Evolutionary conservation across 2,888 invertebrate species (phyloP).

Genomic region (Limnephilus marmoratus): DNA sequence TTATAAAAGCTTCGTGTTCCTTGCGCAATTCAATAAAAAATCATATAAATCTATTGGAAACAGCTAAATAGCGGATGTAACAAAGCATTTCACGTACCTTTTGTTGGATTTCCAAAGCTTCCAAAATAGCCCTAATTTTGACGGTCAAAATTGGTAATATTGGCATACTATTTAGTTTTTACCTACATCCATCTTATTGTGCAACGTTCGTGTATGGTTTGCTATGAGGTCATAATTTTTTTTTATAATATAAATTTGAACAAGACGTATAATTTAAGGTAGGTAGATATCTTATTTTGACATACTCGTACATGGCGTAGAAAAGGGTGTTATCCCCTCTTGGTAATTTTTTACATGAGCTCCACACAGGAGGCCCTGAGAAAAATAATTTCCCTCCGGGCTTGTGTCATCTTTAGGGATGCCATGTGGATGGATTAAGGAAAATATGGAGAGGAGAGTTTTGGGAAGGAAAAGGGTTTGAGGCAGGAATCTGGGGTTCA

Average conservation of each 20-base stretch:
- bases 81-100: background rate
- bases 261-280: too few relatives aligned
- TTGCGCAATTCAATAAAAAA: background rate
- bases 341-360: too few relatives aligned
- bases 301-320: too few relatives aligned
- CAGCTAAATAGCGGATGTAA: background rate
- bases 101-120: background rate
- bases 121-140: background rate
- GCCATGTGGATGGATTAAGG: too few relatives aligned
- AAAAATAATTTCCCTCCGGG: too few relatives aligned
- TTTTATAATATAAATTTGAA: background rate
- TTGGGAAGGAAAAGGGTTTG: too few relatives aligned
- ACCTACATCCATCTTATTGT: background rate
- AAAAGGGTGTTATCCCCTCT: too few relatives aligned
- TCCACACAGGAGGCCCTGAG: too few relatives aligned
- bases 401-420: too few relatives aligned
- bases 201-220: background rate
- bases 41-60: background rate
- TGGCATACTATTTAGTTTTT: background rate
- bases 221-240: background rate
- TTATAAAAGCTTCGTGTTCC: conserved; percentile 3
- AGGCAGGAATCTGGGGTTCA: too few relatives aligned
- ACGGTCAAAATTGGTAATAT: background rate
- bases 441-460: too few relatives aligned
- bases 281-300: too few relatives aligned